These are phyloP conservation scores for Oconnorella tubifera DNA, from an alignment of 2,888 invertebrate species.

Conservation along the genomic window DNA sequence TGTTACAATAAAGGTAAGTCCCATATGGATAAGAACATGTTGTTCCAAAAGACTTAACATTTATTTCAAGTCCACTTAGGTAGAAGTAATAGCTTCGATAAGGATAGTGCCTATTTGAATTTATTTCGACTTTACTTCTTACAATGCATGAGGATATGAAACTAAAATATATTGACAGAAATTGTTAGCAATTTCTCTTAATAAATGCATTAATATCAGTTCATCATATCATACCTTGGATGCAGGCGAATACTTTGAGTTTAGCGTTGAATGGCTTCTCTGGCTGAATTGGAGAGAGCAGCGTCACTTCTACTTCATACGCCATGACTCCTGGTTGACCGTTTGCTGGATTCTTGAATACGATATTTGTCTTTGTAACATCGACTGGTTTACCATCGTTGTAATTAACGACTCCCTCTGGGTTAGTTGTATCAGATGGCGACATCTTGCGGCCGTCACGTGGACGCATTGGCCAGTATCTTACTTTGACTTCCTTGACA, in stretches of 20 bases:
- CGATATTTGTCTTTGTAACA: not conserved
- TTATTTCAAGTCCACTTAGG: no score
- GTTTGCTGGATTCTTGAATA: not conserved
- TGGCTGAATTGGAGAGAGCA: not conserved
- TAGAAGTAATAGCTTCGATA: no score
- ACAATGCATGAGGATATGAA: no score
- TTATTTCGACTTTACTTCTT: no score
- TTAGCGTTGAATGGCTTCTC: conserved; percentile 4
- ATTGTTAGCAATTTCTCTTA: no score
- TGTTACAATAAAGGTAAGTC: no score
- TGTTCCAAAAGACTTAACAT: no score
- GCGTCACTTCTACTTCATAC: not conserved
- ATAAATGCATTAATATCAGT: not conserved
- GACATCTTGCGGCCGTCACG: not conserved
- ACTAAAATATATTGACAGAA: no score
- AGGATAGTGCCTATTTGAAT: no score
- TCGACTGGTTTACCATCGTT: conserved; percentile 4
- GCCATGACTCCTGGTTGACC: not conserved
- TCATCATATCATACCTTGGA: conserved; percentile 3
- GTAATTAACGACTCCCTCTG: conserved; percentile 1
- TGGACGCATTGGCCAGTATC: not conserved
- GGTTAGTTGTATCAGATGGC: not conserved
- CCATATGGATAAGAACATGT: no score
- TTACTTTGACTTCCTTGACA: conserved; percentile 6
- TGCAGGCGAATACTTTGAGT: conserved; percentile 9